These are phyloP conservation scores for Dromaius novaehollandiae DNA, from an alignment of 2,113 vertebrate genomes.

Conservation along the genomic window DNA sequence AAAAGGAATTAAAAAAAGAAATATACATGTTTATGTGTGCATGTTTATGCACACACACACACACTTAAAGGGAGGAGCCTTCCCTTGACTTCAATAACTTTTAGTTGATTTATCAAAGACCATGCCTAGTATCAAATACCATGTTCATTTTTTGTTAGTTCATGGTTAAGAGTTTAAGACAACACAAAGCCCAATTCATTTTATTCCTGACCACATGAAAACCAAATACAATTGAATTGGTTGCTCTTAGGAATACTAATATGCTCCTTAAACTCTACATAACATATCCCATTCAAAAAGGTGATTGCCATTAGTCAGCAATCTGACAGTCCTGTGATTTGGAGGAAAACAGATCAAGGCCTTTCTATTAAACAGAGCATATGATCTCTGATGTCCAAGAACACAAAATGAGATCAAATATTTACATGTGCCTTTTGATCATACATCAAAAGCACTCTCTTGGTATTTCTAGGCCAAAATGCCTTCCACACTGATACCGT, in stretches of 20 bases:
- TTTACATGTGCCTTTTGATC: neutral
- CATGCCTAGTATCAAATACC: neutral
- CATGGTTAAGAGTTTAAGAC: neutral
- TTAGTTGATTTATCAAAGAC: neutral
- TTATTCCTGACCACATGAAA: neutral
- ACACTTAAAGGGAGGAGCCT: neutral
- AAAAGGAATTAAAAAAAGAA: neutral
- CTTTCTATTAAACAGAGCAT: neutral
- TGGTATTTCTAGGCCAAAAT: neutral
- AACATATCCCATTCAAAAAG: neutral
- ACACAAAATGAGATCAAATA: neutral
- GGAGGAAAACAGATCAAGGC: neutral
- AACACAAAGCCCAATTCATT: neutral
- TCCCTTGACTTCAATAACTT: neutral
- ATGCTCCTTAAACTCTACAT: neutral
- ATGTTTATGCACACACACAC: neutral
- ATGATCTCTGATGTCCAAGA: neutral
- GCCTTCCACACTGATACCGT: neutral
- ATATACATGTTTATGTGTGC: neutral
- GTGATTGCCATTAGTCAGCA: neutral
- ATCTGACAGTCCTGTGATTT: neutral
- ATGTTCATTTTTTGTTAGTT: neutral
- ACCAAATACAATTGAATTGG: neutral
- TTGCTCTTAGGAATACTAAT: neutral
- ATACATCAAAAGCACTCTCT: neutral